Evolutionary conservation across 1,140 invertebrate species (phyloP), one percentile per base, ranked within the genome.

Genomic region (Schlechtendalia chinensis): DNA sequence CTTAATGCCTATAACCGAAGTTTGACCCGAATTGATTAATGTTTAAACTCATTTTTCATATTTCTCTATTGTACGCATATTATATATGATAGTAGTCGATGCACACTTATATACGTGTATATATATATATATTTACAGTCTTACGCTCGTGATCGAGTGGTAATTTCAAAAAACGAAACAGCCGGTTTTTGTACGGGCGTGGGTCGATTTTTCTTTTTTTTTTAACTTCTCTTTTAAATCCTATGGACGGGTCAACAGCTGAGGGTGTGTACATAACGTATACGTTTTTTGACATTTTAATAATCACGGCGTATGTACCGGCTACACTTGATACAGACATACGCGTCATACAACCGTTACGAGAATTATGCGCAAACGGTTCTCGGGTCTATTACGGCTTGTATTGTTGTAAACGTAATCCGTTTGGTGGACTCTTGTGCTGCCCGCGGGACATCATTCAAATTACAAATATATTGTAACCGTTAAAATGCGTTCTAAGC

Each of bases 381-480:
- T 75, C 39, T 5, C n/a, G n/a, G n/a, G n/a, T n/a, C n/a, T n/a
- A n/a, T n/a, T 39, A 2, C 1, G 58, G 47, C 11, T n/a, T n/a
- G n/a, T n/a, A n/a, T n/a, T n/a, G n/a, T 77, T 56, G 32, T 59
- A 75, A n/a, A 45, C 45, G 29, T 4, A 59, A 75, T 45, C n/a
- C 1, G 24, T 75, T 75, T 17, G 14, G n/a, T n/a, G n/a, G n/a
- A n/a, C n/a, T n/a, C n/a, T n/a, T n/a, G n/a, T n/a, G n/a, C n/a
- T n/a, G n/a, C 39, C 5, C 10, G 5, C 5, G 29, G 54, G 16
- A 59, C n/a, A 75, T 75, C 45, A 17, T 58, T 75, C 10, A 59
- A 47, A 47, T 1, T 4, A n/a, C n/a, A n/a, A n/a, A n/a, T n/a
- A n/a, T n/a, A n/a, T n/a, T n/a, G n/a, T n/a, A n/a, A n/a, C n/a